Base-by-base conservation (phyloP, 1,140 invertebrate species). In the Megathymus violae region DNA sequence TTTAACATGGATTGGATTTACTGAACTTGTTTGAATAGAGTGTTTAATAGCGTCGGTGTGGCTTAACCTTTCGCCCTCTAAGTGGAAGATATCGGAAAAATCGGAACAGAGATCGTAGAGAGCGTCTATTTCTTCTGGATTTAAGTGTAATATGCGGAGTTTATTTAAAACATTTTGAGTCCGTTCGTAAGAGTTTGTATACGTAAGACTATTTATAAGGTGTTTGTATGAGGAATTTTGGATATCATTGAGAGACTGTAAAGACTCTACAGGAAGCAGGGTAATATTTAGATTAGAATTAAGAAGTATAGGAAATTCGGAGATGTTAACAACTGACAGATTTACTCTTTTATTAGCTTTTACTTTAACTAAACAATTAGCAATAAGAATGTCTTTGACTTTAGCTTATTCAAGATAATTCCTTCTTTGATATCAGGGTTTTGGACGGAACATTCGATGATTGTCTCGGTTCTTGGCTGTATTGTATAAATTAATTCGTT, bases 41-140 rank as follows among this genome's bases (percentile, higher is more conserved):
- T 79, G 69, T 64, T 70, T 31, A 6, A 74, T 38, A 10, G 44
- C 60, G 44, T 74, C 38, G 3, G 73, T 78, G 14, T 7, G 48
- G 0, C 64, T 66, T 4, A 74, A 47, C 1, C 46, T 17, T 5
- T 74, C 64, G n/a, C 17, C 56, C 4, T 63, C 61, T 36, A 69
- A 34, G 16, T 67, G 61, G 43, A 79, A 76, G 25, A 75, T 65
- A 16, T 73, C 62, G 4, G 67, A 59, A 48, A 54, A 74, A 15
- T 70, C 11, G 9, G 64, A 44, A 65, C 66, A 69, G 14, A 70
- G 2, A 40, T 67, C 38, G 9, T 54, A 19, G 7, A 80, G 47
- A 11, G 40, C 34, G 4, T 63, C 14, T 13, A 6, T 51, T 64
- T 78, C 73, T 59, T 76, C 73, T 0, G 60, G 1, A 36, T 76